Evolutionary conservation across 92 coral and sea anemone species (phyloP), one percentile per base, ranked within the genome.

Genomic region (Zoanthus sansibaricus): DNA sequence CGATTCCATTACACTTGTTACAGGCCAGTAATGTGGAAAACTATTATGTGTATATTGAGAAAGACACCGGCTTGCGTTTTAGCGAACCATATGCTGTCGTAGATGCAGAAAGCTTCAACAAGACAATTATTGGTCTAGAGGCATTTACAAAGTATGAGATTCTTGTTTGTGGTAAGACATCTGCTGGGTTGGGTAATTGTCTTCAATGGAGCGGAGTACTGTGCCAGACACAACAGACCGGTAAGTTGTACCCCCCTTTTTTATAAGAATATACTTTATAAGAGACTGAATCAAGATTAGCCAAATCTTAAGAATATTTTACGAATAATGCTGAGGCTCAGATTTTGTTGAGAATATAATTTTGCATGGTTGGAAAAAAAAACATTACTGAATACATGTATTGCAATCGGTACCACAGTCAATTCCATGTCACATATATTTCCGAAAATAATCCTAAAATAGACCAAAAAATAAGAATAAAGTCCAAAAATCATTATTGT

Each of bases 101-200:
- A 12, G 42, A 59, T n/a, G 33, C 30, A 9, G 58, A 42, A 44
- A 77, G 52, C 11, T 77, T 56, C 54, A 56, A 10, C 15, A 18
- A 0, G 48, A 21, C 31, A 16, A 12, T 77, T 11, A 25, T 1
- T 7, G 83, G 52, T 5, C 44, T 77, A 37, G 30, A 77, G 7
- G 70, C 49, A 14, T 77, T 33, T 58, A 77, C 68, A 15, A 52
- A 77, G 70, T 77, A 77, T 48, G 30, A 56, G 70, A 55, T 77
- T 42, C 49, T 56, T 30, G 83, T 77, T 7, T 32, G 46, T 32
- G 83, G 83, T 16, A 37, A 54, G 32, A 77, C 83, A 17, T 2
- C 31, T 6, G 21, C 18, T 6, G 83, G 49, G 3, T 6, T 16
- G 5, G 71, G 69, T 9, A n/a, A 16, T 6, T 31, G 21, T 14